Percentiles rank a stretch among this genome's conserved stretches.
phyloP scores from a whole-genome alignment of 2,113 vertebrate genomes.

The Tragelaphus imberbis region DNA sequence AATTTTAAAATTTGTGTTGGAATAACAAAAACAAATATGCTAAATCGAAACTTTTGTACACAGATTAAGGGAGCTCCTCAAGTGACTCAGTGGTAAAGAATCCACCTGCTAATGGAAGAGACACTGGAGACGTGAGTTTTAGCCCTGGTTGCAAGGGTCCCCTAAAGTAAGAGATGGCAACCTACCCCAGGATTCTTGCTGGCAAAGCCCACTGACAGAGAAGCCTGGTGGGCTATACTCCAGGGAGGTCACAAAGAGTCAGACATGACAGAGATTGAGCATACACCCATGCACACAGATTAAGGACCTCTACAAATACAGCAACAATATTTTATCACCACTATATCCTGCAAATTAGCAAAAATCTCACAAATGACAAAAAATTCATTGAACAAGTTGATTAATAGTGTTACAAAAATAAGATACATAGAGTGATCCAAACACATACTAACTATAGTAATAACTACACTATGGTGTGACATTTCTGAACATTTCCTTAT shows the following conservation, averaged over 20 bases:
- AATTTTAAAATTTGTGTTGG: not conserved
- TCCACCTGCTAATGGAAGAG: not conserved
- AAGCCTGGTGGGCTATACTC: not conserved
- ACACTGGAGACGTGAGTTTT: fast-evolving
- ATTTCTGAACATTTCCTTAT: not conserved
- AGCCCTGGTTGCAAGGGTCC: not conserved
- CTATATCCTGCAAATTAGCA: not conserved
- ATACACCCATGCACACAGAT: not conserved
- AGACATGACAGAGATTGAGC: not conserved
- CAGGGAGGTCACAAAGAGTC: not conserved
- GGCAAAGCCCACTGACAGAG: not conserved
- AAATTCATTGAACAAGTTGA: not conserved
- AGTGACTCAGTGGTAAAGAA: not conserved
- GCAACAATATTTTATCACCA: not conserved
- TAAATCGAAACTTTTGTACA: not conserved
- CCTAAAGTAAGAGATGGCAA: not conserved
- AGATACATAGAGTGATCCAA: not conserved
- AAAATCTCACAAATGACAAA: not conserved
- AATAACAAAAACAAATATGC: not conserved
- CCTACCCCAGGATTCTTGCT: not conserved
- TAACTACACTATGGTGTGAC: not conserved
- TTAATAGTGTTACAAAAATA: not conserved
- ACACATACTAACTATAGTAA: not conserved
- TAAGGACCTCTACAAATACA: not conserved
- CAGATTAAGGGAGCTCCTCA: not conserved